Evolutionary conservation across 2,888 invertebrate genomes (phyloP), one percentile per base, ranked within the genome.

Genomic region (Pedicia rivosa): DNA sequence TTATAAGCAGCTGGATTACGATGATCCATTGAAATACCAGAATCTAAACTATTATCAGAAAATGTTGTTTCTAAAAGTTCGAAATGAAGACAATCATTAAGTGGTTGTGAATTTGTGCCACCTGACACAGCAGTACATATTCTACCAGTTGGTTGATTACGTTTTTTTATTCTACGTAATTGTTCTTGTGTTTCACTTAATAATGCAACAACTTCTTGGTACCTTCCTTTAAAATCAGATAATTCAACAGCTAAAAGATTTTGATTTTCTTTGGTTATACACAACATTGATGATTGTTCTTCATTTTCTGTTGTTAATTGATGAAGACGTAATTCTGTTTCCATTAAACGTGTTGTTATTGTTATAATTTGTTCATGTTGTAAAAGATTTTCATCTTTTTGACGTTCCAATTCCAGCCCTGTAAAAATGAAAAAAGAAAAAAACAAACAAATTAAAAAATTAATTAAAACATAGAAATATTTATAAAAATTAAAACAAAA

Each of bases 191-290:
- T 80, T 50, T 94, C 94, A 15, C 81, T 74, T 37, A 94, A 64
- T 48, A 92, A 68, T 3, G 78, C 80, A 35, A 86, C 70, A 43
- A 92, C 79, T 58, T 92, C 91, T 36, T 80, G 74, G 56, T 91
- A 90, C 26, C 77, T 66, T 64, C 75, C 79, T 62, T 92, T 91
- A 46, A 88, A 76, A 57, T 92, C 92, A 1, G 81, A 78, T 55
- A 95, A 64, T 65, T 94, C 95, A 19, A 78, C 67, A 1, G 90
- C 84, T 37, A 97, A 70, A 45, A 84, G 80, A 61, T 86, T 83
- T 65, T 97, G 95, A 54, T 87, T 87, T 46, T 90, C 88, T 57
- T 78, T 79, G 41, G 92, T 87, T 49, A 91, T 84, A 52, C 79
- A 76, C 48, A 97, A 68, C 48, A 86, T 75, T 45, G 78, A 72